Conservation (phyloP, 1,140 invertebrate genomes). For the Diachasma alloeum region DNA sequence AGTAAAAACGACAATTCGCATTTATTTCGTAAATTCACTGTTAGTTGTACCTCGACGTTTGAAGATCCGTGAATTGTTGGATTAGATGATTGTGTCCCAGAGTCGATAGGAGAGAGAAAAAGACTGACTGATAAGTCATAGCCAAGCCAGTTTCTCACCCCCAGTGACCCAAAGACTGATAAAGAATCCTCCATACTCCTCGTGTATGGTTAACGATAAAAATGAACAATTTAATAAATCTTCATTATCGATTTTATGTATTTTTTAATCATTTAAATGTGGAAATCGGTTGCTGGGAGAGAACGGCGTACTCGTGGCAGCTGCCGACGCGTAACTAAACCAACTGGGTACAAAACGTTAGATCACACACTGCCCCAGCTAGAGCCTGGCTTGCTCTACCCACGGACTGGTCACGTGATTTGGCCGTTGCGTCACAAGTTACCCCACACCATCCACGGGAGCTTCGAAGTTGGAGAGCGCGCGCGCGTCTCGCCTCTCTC, state of each 20-base stretch:
- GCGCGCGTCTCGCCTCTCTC: constrained; percentile 20
- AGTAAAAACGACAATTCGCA: background rate
- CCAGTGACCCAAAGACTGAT: constrained; percentile 59
- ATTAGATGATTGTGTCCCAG: constrained; percentile 44
- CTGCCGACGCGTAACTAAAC: constrained; percentile 43
- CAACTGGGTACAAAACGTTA: constrained; percentile 58
- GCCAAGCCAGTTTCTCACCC: constrained; percentile 67
- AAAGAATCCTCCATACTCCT: background rate
- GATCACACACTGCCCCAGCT: constrained; percentile 62
- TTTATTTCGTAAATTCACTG: background rate
- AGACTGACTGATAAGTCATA: constrained; percentile 63
- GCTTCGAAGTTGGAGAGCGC: background rate
- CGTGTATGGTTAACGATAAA: too few species aligned
- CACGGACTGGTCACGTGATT: constrained; percentile 30
- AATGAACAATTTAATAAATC: background rate
- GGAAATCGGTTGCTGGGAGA: background rate
- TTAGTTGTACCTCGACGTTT: background rate
- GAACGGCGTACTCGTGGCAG: constrained; percentile 21
- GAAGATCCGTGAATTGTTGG: background rate
- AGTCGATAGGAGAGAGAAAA: constrained; percentile 67
- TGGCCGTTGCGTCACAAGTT: constrained; percentile 25
- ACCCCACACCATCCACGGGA: constrained; percentile 22
- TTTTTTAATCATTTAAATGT: too few species aligned
- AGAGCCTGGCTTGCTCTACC: constrained; percentile 43
- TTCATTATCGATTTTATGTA: too few species aligned